These are phyloP conservation scores for Panurus biarmicus DNA, from an alignment of 2,113 vertebrate genomes.

Conservation along the genomic window DNA sequence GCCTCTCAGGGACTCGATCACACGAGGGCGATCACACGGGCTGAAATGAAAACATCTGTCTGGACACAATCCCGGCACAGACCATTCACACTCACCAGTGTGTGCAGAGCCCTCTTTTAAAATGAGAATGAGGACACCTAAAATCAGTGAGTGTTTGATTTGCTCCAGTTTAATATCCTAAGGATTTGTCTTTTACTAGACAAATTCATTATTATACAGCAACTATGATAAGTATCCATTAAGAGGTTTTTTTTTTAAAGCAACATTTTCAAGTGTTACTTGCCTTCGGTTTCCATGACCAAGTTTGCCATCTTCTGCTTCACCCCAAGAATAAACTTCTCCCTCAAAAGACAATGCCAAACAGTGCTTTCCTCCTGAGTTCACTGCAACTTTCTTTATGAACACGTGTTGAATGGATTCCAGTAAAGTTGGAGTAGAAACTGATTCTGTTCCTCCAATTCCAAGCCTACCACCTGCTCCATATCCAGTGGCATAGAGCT, in stretches of 20 bases:
- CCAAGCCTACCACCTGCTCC: constrained; percentile 95
- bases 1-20: constrained; percentile 92
- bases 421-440: constrained; percentile 91
- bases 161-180: neutral
- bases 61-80: neutral
- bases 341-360: constrained; percentile 94
- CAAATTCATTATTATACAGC: neutral
- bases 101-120: neutral
- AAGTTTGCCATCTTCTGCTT: constrained; percentile 95
- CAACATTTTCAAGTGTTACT: constrained; percentile 31
- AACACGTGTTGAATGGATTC: constrained; percentile 98
- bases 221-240: neutral
- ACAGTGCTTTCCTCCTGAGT: constrained; percentile 98
- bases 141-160: neutral
- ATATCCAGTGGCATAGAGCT: constrained; percentile 97
- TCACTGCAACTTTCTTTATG: constrained; percentile 96
- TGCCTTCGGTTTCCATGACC: constrained; percentile 96
- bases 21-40: constrained; percentile 94
- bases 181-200: neutral
- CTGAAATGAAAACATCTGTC: constrained; percentile 62
- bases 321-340: constrained; percentile 98
- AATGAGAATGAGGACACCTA: neutral
- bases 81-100: neutral
- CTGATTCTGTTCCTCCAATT: constrained; percentile 95
- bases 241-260: neutral